These are phyloP conservation scores for Cheracebus regulus DNA, from an alignment of 2,797 vertebrate genomes.

Conservation along the genomic window DNA sequence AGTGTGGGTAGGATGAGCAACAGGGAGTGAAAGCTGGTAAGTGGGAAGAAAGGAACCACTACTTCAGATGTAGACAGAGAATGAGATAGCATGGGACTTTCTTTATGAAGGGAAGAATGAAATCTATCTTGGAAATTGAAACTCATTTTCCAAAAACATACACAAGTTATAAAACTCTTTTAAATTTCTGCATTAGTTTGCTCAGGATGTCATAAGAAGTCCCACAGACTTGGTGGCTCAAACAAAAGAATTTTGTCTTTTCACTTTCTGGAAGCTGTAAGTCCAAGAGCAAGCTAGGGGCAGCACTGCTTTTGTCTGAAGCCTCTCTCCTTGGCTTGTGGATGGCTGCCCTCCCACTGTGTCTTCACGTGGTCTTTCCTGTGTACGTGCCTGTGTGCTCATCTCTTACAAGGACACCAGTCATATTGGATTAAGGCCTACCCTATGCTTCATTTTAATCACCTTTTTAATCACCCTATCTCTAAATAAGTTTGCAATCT, in stretches of 20 bases:
- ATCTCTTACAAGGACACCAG: background rate
- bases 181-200: background rate
- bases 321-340: background rate
- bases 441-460: background rate
- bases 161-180: background rate
- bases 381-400: background rate
- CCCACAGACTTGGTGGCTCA: background rate
- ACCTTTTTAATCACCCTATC: background rate
- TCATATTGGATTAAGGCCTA: background rate
- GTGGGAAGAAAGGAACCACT: background rate
- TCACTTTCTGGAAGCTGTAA: background rate
- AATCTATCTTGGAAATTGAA: background rate
- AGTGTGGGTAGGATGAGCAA: background rate
- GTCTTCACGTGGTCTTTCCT: background rate
- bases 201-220: background rate
- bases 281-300: background rate
- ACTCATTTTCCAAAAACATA: background rate
- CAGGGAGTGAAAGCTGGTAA: background rate
- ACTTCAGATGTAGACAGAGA: background rate
- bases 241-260: background rate
- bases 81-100: background rate
- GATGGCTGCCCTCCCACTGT: background rate
- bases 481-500: background rate
- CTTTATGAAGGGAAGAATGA: background rate
- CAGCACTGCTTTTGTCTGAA: background rate